Conservation (phyloP, 1,140 invertebrate genomes). For the Mizuhopecten yessoensis region DNA sequence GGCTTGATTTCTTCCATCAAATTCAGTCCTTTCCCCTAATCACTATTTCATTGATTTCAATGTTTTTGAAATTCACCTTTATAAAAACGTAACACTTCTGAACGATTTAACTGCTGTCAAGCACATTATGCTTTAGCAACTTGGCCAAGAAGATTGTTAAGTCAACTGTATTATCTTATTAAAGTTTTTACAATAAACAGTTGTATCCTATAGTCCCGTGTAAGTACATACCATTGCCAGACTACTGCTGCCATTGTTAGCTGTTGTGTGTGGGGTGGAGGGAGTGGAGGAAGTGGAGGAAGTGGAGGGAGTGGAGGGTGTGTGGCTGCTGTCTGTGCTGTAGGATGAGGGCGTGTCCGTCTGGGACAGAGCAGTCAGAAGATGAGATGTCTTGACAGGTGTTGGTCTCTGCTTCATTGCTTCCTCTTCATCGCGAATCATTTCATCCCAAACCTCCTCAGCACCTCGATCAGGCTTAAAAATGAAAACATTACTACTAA, state of each 20-base stretch:
- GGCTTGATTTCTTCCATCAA: no score
- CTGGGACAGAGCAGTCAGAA: slow-evolving; percentile 1
- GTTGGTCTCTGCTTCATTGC: neutral
- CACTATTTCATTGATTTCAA: no score
- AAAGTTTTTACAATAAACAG: no score
- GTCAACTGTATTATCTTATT: no score
- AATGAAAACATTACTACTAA: neutral
- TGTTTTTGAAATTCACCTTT: no score
- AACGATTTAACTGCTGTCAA: no score
- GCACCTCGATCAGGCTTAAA: slow-evolving; percentile 56
- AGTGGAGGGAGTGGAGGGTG: slow-evolving; percentile 43
- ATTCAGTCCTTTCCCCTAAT: no score
- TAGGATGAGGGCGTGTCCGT: neutral
- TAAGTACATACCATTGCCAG: neutral
- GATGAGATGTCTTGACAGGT: neutral
- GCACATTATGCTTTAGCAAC: no score
- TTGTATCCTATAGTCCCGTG: no score
- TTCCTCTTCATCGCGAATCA: slow-evolving; percentile 61
- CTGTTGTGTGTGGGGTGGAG: neutral
- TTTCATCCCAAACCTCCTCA: slow-evolving; percentile 69
- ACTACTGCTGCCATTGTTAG: neutral
- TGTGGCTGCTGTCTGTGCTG: neutral
- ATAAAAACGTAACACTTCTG: no score
- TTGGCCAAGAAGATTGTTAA: no score
- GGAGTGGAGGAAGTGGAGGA: no score